Evolutionary conservation across 1,140 invertebrate species (phyloP).

Genomic region (Sitobion miscanthi): DNA sequence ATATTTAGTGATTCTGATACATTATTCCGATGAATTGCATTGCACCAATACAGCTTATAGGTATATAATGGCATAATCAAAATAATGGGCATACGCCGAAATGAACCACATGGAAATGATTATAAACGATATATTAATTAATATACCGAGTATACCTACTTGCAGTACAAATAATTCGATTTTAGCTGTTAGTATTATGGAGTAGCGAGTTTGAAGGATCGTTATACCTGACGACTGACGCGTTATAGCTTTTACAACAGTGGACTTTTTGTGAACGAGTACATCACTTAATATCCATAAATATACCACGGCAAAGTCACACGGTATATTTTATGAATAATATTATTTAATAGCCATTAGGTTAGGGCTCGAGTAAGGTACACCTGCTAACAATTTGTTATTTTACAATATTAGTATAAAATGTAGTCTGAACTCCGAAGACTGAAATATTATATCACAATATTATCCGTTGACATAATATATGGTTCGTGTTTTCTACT

Average conservation of each 20-base stretch:
- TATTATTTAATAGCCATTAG: not conserved
- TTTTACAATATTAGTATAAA: not conserved
- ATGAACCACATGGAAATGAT: slow-evolving; percentile 1
- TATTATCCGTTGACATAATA: not conserved
- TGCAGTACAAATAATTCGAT: not conserved
- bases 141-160: not conserved
- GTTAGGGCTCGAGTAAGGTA: not conserved
- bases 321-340: not conserved
- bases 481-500: not conserved
- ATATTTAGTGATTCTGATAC: not conserved
- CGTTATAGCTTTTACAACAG: not conserved
- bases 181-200: not conserved
- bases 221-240: not conserved
- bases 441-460: too few species aligned
- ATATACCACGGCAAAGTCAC: not conserved
- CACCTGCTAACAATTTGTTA: not conserved
- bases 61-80: not conserved
- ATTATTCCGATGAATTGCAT: not conserved
- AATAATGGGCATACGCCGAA: not conserved
- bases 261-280: not conserved
- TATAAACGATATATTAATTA: not conserved
- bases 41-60: not conserved
- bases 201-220: not conserved
- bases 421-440: not conserved
- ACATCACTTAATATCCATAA: not conserved